Evolutionary conservation across 2,797 vertebrate genomes (phyloP).

Genomic region (Phrynocephalus forsythii): DNA sequence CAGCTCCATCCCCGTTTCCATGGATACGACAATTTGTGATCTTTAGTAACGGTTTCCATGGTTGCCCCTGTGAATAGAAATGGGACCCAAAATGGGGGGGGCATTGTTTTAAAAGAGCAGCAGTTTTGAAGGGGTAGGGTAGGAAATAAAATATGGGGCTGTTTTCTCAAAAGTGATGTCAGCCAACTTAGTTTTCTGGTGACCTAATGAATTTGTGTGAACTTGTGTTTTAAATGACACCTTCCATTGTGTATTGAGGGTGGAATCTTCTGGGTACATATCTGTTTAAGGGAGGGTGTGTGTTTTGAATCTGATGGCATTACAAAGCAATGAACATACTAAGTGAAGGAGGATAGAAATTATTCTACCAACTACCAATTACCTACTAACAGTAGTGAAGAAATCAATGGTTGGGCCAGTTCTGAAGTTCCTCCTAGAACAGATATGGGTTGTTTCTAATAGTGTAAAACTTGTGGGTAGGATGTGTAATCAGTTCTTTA

Average conservation of each 20-base stretch:
- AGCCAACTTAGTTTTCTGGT: neutral
- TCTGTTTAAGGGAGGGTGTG: neutral
- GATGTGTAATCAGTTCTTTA: neutral
- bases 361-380: neutral
- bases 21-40: conserved; percentile 59
- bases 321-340: neutral
- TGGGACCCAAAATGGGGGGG: conserved; percentile 28
- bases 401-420: neutral
- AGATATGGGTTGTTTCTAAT: neutral
- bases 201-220: neutral
- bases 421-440: neutral
- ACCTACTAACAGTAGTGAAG: neutral
- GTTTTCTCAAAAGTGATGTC: neutral
- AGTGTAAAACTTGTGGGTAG: neutral
- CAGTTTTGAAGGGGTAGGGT: neutral
- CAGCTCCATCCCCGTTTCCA: conserved; percentile 47
- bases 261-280: neutral
- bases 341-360: neutral
- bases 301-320: neutral
- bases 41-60: conserved; percentile 63
- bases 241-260: neutral
- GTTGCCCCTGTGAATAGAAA: conserved; percentile 46
- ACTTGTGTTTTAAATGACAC: neutral
- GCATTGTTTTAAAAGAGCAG: conserved; percentile 16
- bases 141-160: neutral